Evolutionary conservation across 2,113 vertebrate genomes (phyloP).

Genomic region (Carettochelys insculpta): DNA sequence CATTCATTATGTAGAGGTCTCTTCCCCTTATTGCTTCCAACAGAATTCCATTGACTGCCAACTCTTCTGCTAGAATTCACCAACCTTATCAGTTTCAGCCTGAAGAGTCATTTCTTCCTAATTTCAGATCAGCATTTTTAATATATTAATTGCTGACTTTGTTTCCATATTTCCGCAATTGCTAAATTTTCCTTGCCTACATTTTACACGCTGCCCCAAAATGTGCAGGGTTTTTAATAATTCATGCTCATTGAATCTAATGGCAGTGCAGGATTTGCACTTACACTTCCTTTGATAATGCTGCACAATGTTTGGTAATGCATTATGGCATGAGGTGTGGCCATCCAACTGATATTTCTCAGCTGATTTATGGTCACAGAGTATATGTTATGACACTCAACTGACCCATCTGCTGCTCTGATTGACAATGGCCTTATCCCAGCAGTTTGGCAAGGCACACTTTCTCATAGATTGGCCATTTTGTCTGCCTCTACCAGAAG

Average conservation of each 20-base stretch:
- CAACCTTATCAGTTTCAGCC: background rate
- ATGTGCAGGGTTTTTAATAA: background rate
- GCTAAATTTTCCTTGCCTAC: background rate
- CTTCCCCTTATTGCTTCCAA: background rate
- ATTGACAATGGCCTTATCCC: background rate
- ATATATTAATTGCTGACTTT: background rate
- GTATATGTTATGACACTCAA: background rate
- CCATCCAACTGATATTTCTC: background rate
- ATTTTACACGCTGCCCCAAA: background rate
- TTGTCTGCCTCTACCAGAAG: background rate
- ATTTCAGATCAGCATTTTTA: background rate
- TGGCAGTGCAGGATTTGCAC: background rate
- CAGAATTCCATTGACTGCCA: background rate
- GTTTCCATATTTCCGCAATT: background rate
- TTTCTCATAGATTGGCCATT: background rate
- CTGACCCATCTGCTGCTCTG: background rate
- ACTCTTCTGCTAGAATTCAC: background rate
- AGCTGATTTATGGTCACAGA: background rate
- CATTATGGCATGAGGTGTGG: background rate
- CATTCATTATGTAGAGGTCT: background rate
- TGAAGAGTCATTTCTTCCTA: background rate
- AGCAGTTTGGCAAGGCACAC: background rate
- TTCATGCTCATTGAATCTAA: background rate
- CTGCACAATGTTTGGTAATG: background rate
- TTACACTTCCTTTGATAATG: background rate